Evolutionary conservation across 2,888 invertebrate species (phyloP).

Genomic region (Meganola albula): DNA sequence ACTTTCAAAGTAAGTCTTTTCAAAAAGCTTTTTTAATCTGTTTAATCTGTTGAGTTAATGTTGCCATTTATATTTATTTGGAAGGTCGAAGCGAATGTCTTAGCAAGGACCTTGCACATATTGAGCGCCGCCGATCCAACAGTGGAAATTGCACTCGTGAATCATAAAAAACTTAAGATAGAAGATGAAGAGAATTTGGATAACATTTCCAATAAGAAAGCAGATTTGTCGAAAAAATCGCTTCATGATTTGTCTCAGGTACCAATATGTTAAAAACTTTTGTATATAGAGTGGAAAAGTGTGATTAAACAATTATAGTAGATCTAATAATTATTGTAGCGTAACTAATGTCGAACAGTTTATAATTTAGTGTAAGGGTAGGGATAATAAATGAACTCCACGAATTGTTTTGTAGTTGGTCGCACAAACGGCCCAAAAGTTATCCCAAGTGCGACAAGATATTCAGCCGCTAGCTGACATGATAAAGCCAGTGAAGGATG

Average conservation of each 20-base stretch:
- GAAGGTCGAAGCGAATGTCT: constrained; percentile 84
- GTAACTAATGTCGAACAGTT: no score
- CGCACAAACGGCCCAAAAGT: constrained; percentile 78
- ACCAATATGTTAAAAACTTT: background rate
- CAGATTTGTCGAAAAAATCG: constrained; percentile 61
- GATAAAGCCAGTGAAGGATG: constrained; percentile 82
- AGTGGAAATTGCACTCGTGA: constrained; percentile 67
- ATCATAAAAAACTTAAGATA: constrained; percentile 68
- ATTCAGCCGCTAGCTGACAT: constrained; percentile 66
- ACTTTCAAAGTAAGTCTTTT: constrained; percentile 76
- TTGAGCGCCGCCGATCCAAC: constrained; percentile 79
- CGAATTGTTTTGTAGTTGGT: constrained; percentile 64
- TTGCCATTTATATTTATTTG: constrained; percentile 14
- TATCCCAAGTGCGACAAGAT: constrained; percentile 67
- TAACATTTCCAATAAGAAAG: constrained; percentile 48
- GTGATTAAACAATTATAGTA: no score
- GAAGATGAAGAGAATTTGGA: constrained; percentile 79
- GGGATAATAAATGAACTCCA: background rate
- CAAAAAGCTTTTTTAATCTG: constrained; percentile 20
- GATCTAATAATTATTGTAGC: no score
- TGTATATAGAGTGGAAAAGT: no score
- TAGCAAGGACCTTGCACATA: constrained; percentile 86
- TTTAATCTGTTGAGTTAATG: constrained; percentile 15
- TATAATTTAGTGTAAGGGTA: no score
- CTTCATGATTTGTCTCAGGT: constrained; percentile 72